Conservation (phyloP, 1,140 invertebrate species). For the Lanistes nyassanus region DNA sequence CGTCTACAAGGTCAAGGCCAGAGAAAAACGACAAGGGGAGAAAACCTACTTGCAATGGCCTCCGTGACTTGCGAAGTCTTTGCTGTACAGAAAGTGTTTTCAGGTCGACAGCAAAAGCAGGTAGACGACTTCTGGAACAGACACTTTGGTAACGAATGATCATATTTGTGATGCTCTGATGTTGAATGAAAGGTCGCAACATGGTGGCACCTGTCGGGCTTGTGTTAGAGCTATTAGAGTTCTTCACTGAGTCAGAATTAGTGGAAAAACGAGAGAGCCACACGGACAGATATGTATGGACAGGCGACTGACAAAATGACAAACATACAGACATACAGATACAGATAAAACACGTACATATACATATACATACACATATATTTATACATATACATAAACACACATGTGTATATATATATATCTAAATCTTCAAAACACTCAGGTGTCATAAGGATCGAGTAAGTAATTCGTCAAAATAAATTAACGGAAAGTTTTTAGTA, state of each 20-base stretch:
- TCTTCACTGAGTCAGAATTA: not conserved
- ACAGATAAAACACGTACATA: constrained; percentile 3
- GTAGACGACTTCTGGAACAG: too few species aligned
- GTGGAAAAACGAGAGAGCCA: constrained; percentile 9
- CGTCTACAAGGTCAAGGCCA: too few species aligned
- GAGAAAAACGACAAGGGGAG: too few species aligned
- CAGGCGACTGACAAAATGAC: constrained; percentile 4
- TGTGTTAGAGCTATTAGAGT: too few species aligned
- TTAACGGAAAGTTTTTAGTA: too few species aligned
- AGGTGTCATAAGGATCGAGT: not conserved
- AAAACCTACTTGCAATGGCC: too few species aligned
- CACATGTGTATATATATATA: not conserved
- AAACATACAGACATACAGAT: not conserved
- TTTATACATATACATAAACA: not conserved
- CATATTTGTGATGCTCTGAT: too few species aligned
- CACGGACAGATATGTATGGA: constrained; percentile 9
- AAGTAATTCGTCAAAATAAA: too few species aligned
- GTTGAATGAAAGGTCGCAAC: too few species aligned
- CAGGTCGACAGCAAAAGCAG: too few species aligned
- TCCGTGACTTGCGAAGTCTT: not conserved
- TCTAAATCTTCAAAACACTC: not conserved
- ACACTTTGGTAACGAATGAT: too few species aligned
- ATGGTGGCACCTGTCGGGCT: too few species aligned
- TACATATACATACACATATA: constrained; percentile 10
- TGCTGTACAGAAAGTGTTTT: not conserved